Evolutionary conservation across 37 sponge, comb jelly and placozoan genomes (phyloP).

Genomic region (Diacarnus erythraeanus): DNA sequence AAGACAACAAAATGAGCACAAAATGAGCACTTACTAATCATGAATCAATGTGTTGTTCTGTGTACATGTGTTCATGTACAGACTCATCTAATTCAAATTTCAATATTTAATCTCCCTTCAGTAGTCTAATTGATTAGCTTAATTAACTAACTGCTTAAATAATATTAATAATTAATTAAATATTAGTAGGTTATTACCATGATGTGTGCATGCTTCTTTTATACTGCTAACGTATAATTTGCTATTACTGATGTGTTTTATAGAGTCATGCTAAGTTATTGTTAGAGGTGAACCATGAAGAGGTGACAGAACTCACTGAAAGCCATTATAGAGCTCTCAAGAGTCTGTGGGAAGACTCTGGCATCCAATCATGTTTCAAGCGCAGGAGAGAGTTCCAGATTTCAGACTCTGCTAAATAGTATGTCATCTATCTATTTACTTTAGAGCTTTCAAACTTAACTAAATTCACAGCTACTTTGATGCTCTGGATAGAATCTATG

Average conservation of each 20-base stretch:
- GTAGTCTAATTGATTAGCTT: not conserved
- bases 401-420: conserved; percentile 96
- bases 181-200: no score
- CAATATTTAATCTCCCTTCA: not conserved
- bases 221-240: no score
- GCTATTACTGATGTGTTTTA: not conserved
- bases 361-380: conserved; percentile 76
- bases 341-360: conserved; percentile 60
- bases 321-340: conserved; percentile 21
- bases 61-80: no score
- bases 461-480: conserved; percentile 80
- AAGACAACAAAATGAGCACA: not conserved
- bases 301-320: conserved; percentile 21
- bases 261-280: not conserved
- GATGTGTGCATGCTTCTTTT: no score
- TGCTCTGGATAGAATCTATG: conserved; percentile 68
- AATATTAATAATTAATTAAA: no score
- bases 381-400: conserved; percentile 93
- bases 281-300: conserved; percentile 5
- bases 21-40: not conserved
- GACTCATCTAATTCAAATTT: no score
- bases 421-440: not conserved
- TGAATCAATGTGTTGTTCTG: no score
- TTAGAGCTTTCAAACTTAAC: not conserved
- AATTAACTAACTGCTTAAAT: no score